A percentile compares a stretch with the other conserved stretches of the same genome.
Evolutionary conservation across 2,797 vertebrate species (phyloP).

Genomic region (Pterois miles): DNA sequence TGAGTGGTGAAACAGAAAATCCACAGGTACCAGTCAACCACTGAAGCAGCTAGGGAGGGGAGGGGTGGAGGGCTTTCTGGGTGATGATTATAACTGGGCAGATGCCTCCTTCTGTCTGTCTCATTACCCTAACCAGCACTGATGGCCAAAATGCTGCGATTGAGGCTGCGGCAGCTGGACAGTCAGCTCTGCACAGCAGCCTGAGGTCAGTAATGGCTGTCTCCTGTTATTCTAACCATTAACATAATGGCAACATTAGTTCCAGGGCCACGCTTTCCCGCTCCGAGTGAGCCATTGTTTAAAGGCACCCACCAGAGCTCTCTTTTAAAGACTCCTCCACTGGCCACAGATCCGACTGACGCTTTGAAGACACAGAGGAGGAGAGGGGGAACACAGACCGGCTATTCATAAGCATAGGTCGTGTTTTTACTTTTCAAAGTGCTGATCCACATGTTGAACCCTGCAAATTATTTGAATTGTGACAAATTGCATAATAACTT

Average conservation of each 20-base stretch:
- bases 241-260: slow-evolving; percentile 85
- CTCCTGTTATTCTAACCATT: slow-evolving; percentile 85
- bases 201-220: slow-evolving; percentile 66
- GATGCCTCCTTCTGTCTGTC: slow-evolving; percentile 61
- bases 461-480: slow-evolving; percentile 53
- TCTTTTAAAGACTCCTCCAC: slow-evolving; percentile 48
- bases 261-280: slow-evolving; percentile 79
- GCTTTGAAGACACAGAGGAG: slow-evolving; percentile 70
- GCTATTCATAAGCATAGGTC: slow-evolving; percentile 64
- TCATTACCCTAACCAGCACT: slow-evolving; percentile 63
- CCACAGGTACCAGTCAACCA: slow-evolving; percentile 51
- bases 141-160: slow-evolving; percentile 61
- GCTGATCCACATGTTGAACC: slow-evolving; percentile 47
- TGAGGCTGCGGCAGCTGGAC: slow-evolving; percentile 41
- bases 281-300: slow-evolving; percentile 78
- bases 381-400: slow-evolving; percentile 55
- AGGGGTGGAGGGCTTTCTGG: not conserved
- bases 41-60: slow-evolving; percentile 26
- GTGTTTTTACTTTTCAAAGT: slow-evolving; percentile 58
- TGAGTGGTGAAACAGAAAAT: slow-evolving; percentile 52
- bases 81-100: slow-evolving; percentile 61
- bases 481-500: slow-evolving; percentile 73
- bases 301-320: slow-evolving; percentile 52
- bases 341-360: slow-evolving; percentile 27
- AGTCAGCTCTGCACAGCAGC: slow-evolving; percentile 49